A percentile compares a stretch with the other conserved stretches of the same genome.
Conservation (phyloP, 2,888 invertebrate genomes). For the Tiliacea aurago region DNA sequence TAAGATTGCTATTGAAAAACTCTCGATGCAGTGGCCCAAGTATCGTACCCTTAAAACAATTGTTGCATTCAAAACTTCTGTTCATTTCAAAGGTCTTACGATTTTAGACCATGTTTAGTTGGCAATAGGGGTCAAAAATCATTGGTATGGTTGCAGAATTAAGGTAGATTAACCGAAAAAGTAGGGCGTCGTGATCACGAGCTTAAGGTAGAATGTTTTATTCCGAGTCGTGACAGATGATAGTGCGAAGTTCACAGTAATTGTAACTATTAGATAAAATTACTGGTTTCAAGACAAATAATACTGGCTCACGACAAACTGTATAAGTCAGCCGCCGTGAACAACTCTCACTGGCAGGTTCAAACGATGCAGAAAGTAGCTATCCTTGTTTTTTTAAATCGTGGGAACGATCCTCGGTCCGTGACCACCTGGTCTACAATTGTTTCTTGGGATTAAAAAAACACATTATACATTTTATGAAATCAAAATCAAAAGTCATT, state of each 20-base stretch:
- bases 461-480: conserved; percentile 2
- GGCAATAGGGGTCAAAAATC: conserved; percentile 64
- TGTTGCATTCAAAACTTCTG: conserved; percentile 64
- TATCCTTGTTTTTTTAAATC: conserved; percentile 58
- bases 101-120: conserved; percentile 66
- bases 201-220: conserved; percentile 72
- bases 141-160: conserved; percentile 53
- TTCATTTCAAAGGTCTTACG: conserved; percentile 49
- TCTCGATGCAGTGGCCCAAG: conserved; percentile 65
- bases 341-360: conserved; percentile 50
- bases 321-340: conserved; percentile 44
- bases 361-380: conserved; percentile 55
- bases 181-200: conserved; percentile 82
- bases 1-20: conserved; percentile 65
- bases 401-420: conserved; percentile 47
- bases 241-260: conserved; percentile 78
- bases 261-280: conserved; percentile 78
- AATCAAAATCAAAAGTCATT: too few relatives aligned
- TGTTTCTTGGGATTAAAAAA: conserved; percentile 28
- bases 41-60: conserved; percentile 67
- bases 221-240: conserved; percentile 79
- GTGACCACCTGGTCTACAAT: conserved; percentile 25
- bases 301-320: conserved; percentile 60
- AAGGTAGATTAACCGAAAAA: conserved; percentile 74
- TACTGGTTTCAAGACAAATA: conserved; percentile 69